Percentiles rank a stretch among this genome's conserved stretches.
These are phyloP conservation scores for Eugnorisma glareosa DNA, from an alignment of 2,888 invertebrate species.

Conservation along the genomic window DNA sequence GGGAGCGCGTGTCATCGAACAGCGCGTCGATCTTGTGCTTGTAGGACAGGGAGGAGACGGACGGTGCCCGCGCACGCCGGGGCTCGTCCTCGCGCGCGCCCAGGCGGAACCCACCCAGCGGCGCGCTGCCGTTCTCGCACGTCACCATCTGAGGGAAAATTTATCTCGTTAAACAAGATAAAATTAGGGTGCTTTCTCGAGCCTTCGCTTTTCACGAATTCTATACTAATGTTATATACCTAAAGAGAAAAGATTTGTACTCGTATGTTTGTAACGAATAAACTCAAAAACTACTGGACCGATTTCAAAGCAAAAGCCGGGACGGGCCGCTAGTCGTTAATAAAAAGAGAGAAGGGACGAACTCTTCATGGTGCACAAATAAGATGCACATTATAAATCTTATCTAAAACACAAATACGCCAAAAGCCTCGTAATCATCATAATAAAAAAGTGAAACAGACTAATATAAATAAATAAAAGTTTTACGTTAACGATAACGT, in stretches of 20 bases:
- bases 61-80: slow-evolving; percentile 83
- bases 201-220: not conserved
- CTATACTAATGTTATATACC: too few species aligned
- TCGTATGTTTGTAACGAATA: too few species aligned
- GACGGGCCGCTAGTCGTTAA: too few species aligned
- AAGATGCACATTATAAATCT: not conserved
- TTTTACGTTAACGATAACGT: not conserved
- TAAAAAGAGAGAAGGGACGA: not conserved
- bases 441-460: too few species aligned
- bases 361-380: not conserved
- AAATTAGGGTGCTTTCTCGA: not conserved
- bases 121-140: slow-evolving; percentile 83
- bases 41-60: slow-evolving; percentile 92
- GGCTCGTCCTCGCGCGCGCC: slow-evolving; percentile 85
- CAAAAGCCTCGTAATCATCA: not conserved
- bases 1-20: slow-evolving; percentile 93
- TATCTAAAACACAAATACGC: not conserved
- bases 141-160: slow-evolving; percentile 85
- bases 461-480: not conserved
- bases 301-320: too few species aligned
- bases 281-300: too few species aligned
- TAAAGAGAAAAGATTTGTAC: too few species aligned
- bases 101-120: slow-evolving; percentile 85
- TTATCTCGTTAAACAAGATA: not conserved
- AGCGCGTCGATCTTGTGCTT: slow-evolving; percentile 96